These are phyloP conservation scores for Cephus sareptanus DNA, from an alignment of 2,888 invertebrate species.

Conservation along the genomic window DNA sequence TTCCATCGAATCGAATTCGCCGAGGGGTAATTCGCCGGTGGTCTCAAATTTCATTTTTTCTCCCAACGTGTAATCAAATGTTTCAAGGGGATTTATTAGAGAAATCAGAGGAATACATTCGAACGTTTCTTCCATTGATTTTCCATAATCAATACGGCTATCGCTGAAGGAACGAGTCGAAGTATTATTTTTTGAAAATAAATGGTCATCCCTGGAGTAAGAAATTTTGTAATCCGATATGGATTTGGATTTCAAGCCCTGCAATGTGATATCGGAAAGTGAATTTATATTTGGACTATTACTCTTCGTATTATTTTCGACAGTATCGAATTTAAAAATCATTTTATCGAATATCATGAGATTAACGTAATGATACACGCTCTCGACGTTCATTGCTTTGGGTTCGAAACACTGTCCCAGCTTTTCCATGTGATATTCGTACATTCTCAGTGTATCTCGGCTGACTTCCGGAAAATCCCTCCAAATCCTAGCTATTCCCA, in stretches of 20 bases:
- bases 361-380: constrained; percentile 29
- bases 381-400: constrained; percentile 9
- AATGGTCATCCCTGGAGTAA: not conserved
- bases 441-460: constrained; percentile 4
- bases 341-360: constrained; percentile 30
- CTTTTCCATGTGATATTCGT: constrained; percentile 15
- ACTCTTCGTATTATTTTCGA: not conserved
- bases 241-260: constrained; percentile 16
- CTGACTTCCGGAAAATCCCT: not conserved
- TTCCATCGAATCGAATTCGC: constrained; percentile 41
- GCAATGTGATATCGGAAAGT: not conserved
- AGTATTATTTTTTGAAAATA: constrained; percentile 6
- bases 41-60: not conserved
- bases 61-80: not conserved
- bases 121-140: not conserved
- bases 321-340: constrained; percentile 19
- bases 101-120: not conserved
- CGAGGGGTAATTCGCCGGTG: constrained; percentile 9
- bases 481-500: constrained; percentile 28
- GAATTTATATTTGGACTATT: not conserved
- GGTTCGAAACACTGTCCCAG: constrained; percentile 22
- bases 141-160: not conserved
- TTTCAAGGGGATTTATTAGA: not conserved
- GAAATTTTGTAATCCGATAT: not conserved
- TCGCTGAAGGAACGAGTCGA: not conserved